Conservation (phyloP, 2,888 invertebrate species). For the Dendrolimus houi region DNA sequence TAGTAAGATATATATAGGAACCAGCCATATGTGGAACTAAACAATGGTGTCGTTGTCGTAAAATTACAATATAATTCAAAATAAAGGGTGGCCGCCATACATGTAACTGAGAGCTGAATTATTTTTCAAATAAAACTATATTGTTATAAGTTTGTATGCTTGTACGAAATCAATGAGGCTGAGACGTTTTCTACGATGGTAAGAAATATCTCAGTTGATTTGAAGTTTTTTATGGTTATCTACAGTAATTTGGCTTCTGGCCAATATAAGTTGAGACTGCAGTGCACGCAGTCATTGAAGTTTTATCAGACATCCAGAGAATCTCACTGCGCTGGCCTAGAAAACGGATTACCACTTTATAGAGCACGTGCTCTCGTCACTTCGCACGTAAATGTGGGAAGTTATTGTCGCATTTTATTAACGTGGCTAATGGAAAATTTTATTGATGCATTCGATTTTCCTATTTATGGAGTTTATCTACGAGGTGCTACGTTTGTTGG, state of each 20-base stretch:
- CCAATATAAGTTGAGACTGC: conserved; percentile 32
- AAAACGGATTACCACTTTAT: conserved; percentile 32
- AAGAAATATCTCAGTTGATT: too few species aligned
- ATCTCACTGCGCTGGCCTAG: conserved; percentile 42
- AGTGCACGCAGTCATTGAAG: conserved; percentile 29
- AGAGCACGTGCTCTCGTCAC: conserved; percentile 20
- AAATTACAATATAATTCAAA: too few species aligned
- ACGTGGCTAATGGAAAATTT: conserved; percentile 26
- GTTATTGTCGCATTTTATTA: conserved; percentile 28
- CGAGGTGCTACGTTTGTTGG: conserved; percentile 1
- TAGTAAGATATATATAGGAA: too few species aligned
- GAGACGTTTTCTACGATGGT: too few species aligned
- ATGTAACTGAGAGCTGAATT: too few species aligned
- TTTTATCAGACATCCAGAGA: conserved; percentile 31
- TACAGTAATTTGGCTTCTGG: conserved; percentile 38
- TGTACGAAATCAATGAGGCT: too few species aligned
- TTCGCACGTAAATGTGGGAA: conserved; percentile 20
- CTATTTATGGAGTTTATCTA: conserved; percentile 19
- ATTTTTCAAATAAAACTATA: too few species aligned
- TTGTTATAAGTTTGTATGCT: too few species aligned
- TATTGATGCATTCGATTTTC: conserved; percentile 25
- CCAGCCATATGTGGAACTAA: too few species aligned
- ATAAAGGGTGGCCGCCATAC: too few species aligned
- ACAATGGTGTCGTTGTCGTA: too few species aligned
- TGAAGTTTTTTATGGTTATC: conserved; percentile 18